A percentile compares a stretch with the other conserved stretches of the same genome.
Conservation (phyloP, 92 coral and sea anemone genomes). For the Galaxea fascicularis region DNA sequence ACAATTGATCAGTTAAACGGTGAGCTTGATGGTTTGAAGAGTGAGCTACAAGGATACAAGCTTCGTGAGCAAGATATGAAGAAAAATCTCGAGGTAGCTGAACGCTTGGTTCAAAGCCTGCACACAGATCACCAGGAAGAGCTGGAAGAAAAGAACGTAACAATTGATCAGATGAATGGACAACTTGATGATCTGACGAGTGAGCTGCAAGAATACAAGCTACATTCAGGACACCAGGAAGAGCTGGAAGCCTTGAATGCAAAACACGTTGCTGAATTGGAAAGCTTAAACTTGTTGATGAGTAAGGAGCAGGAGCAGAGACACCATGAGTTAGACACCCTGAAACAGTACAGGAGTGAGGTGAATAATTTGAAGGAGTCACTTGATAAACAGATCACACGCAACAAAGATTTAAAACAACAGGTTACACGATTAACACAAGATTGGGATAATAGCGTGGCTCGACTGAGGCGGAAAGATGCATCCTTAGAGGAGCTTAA, state of each 20-base stretch:
- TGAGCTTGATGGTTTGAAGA: too few relatives aligned
- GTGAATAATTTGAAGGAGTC: too few relatives aligned
- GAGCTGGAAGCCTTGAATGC: slow-evolving; percentile 56
- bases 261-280: slow-evolving; percentile 69
- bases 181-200: slow-evolving; percentile 23
- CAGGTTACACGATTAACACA: slow-evolving; percentile 56
- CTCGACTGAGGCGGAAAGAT: slow-evolving; percentile 45
- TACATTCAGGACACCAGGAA: slow-evolving; percentile 70
- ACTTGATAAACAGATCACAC: too few relatives aligned
- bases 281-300: slow-evolving; percentile 58
- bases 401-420: slow-evolving; percentile 56
- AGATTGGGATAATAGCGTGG: slow-evolving; percentile 40
- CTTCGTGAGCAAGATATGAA: too few relatives aligned
- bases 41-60: too few relatives aligned
- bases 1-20: too few relatives aligned
- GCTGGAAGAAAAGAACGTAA: slow-evolving; percentile 26
- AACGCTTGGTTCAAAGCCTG: too few relatives aligned
- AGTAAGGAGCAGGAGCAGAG: slow-evolving; percentile 67
- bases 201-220: slow-evolving; percentile 59
- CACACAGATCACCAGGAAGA: too few relatives aligned
- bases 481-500: slow-evolving; percentile 39
- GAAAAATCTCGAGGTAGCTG: too few relatives aligned
- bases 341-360: slow-evolving; percentile 76
- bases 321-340: slow-evolving; percentile 57
- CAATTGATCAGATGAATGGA: slow-evolving; percentile 24